Percentiles rank a stretch among this genome's conserved stretches.
Conservation (phyloP, 2,888 invertebrate genomes). For the Myathropa florea region DNA sequence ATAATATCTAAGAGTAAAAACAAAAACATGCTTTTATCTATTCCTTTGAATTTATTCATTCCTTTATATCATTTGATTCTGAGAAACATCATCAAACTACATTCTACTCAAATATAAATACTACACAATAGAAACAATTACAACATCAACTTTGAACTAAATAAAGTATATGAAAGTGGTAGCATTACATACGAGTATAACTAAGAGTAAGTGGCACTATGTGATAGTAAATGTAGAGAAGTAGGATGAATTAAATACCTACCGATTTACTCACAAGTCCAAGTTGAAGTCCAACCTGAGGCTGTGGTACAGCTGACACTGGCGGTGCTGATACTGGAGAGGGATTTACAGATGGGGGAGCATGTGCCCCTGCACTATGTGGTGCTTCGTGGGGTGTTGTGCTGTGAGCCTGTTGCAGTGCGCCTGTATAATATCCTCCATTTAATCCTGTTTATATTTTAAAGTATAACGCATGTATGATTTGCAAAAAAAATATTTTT, state of each 20-base stretch:
- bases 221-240: constrained; percentile 21
- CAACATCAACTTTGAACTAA: constrained; percentile 36
- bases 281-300: constrained; percentile 81
- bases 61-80: not conserved
- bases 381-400: constrained; percentile 91
- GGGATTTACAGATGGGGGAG: constrained; percentile 79
- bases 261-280: constrained; percentile 82
- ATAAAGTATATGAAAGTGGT: constrained; percentile 6
- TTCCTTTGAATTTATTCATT: not conserved
- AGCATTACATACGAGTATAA: constrained; percentile 10
- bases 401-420: constrained; percentile 93
- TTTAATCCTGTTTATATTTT: constrained; percentile 84
- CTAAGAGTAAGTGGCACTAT: constrained; percentile 22
- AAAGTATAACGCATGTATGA: constrained; percentile 74
- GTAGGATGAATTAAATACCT: constrained; percentile 75
- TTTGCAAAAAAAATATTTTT: constrained; percentile 58
- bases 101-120: not conserved
- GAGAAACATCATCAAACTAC: not conserved
- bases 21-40: not conserved
- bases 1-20: not conserved
- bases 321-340: constrained; percentile 82
- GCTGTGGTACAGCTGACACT: constrained; percentile 79
- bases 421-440: constrained; percentile 87
- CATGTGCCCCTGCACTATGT: constrained; percentile 80
- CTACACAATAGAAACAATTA: constrained; percentile 2